Conservation (phyloP, 2,888 invertebrate genomes). For the Dasypolia templi region DNA sequence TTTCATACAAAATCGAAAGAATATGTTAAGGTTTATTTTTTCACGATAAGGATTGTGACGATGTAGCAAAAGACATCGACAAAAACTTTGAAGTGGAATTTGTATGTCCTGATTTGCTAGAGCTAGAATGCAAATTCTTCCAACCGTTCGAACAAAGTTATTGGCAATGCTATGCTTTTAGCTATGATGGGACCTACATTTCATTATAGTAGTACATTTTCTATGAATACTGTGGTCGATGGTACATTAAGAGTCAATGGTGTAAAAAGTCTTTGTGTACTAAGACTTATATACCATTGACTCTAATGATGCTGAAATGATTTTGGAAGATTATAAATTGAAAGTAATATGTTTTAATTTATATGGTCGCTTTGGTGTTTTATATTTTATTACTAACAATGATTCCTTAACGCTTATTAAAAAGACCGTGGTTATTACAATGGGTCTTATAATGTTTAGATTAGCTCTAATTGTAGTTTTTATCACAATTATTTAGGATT, state of each 20-base stretch:
- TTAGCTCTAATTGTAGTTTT: neutral
- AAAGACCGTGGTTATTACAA: too few species aligned
- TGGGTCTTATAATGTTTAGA: neutral
- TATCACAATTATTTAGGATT: neutral
- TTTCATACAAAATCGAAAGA: slow-evolving; percentile 88
- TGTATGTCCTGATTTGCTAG: slow-evolving; percentile 57
- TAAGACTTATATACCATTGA: too few species aligned
- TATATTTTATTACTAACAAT: neutral
- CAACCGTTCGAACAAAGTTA: slow-evolving; percentile 17
- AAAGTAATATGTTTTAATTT: neutral
- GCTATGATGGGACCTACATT: slow-evolving; percentile 39
- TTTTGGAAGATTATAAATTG: slow-evolving; percentile 43
- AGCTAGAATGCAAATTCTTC: slow-evolving; percentile 38
- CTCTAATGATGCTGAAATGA: slow-evolving; percentile 64
- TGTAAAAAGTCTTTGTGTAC: slow-evolving; percentile 89
- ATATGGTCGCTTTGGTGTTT: neutral
- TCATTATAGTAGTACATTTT: slow-evolving; percentile 60
- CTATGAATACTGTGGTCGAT: slow-evolving; percentile 63
- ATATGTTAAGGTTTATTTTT: slow-evolving; percentile 89
- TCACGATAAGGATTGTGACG: slow-evolving; percentile 85
- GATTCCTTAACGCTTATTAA: too few species aligned
- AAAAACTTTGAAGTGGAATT: slow-evolving; percentile 73
- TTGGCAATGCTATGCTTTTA: slow-evolving; percentile 59
- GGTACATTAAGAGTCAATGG: slow-evolving; percentile 82
- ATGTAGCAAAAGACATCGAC: slow-evolving; percentile 78